Conservation (phyloP, 1,140 invertebrate species). For the Papilio helenus region DNA sequence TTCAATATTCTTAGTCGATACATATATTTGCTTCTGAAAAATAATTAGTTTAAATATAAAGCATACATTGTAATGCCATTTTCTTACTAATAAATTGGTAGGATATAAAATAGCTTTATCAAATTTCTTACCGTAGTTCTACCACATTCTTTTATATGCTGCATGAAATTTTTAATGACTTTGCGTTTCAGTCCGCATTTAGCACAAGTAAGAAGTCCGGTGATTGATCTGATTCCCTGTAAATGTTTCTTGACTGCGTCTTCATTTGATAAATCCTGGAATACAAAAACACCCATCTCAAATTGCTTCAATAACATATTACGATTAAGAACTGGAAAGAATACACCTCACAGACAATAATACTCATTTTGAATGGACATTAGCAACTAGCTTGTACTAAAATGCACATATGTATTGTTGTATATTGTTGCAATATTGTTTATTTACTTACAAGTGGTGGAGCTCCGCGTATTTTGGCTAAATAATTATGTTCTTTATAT, state of each 20-base stretch:
- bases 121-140: constrained; percentile 33
- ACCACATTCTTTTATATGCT: constrained; percentile 43
- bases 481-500: constrained; percentile 51
- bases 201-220: constrained; percentile 39
- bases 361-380: neutral
- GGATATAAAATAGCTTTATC: too few relatives aligned
- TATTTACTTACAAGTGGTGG: constrained; percentile 38
- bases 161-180: constrained; percentile 43
- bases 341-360: neutral
- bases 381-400: neutral
- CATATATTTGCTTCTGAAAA: neutral
- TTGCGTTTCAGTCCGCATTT: constrained; percentile 45
- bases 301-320: neutral
- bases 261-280: constrained; percentile 47
- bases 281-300: neutral
- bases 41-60: too few relatives aligned
- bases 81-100: too few relatives aligned
- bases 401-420: neutral
- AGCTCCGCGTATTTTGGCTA: constrained; percentile 55
- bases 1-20: neutral
- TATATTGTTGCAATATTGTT: neutral
- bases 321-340: too few relatives aligned
- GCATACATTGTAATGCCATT: too few relatives aligned
- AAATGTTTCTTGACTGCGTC: constrained; percentile 40
- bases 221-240: constrained; percentile 30